These are phyloP conservation scores for Xanthia togata DNA, from an alignment of 2,888 invertebrate genomes.

Conservation along the genomic window DNA sequence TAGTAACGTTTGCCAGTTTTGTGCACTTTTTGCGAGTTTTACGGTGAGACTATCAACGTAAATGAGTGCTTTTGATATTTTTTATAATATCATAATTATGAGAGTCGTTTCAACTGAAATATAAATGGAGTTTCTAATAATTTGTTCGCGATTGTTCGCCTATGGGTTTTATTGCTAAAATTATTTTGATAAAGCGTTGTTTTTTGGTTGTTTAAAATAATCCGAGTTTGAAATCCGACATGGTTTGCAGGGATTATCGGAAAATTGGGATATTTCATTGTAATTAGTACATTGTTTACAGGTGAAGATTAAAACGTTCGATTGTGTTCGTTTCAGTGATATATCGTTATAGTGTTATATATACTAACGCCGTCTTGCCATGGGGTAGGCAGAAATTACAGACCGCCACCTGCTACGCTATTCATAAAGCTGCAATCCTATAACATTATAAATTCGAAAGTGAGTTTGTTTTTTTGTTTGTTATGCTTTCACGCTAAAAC, in stretches of 20 bases:
- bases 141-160: conserved; percentile 43
- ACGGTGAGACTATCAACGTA: conserved; percentile 7
- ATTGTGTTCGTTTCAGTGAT: not conserved
- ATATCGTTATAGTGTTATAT: too few species aligned
- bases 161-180: conserved; percentile 46
- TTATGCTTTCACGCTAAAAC: too few species aligned
- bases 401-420: too few species aligned
- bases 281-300: not conserved
- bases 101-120: conserved; percentile 36
- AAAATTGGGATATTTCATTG: not conserved
- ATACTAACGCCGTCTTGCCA: too few species aligned
- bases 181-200: conserved; percentile 43
- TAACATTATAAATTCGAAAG: too few species aligned
- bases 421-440: too few species aligned
- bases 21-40: conserved; percentile 19
- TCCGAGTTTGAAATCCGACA: not conserved
- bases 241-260: not conserved
- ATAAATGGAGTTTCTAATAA: conserved; percentile 45
- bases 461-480: too few species aligned
- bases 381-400: too few species aligned
- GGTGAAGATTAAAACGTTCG: not conserved
- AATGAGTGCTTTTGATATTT: conserved; percentile 31
- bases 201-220: conserved; percentile 32
- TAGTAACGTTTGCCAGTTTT: conserved; percentile 6
- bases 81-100: conserved; percentile 23